phyloP scores from a whole-genome alignment of 2,113 vertebrate genomes.

The Eudorcas thomsonii region DNA sequence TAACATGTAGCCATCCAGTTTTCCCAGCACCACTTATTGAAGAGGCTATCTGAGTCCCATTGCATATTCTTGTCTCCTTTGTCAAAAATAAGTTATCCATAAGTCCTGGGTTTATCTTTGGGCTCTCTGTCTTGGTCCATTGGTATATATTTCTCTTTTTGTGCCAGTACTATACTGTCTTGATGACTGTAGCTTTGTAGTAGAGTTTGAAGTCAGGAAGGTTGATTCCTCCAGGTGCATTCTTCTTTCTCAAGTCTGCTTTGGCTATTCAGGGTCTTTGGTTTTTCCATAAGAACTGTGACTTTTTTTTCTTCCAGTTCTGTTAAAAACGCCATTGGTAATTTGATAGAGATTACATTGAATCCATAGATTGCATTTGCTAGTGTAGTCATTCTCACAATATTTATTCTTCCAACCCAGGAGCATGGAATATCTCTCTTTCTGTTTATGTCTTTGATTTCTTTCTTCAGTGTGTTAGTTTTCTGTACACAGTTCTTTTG shows the following conservation, averaged over 20 bases:
- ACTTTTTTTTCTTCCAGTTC: not conserved
- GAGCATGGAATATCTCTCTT: not conserved
- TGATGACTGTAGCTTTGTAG: not conserved
- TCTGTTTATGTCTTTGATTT: not conserved
- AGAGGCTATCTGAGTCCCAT: not conserved
- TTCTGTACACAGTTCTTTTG: not conserved
- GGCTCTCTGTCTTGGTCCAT: not conserved
- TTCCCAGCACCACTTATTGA: not conserved
- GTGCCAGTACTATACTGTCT: not conserved
- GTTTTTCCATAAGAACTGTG: not conserved
- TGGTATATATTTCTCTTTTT: not conserved
- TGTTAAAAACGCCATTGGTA: not conserved
- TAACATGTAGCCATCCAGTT: accelerated
- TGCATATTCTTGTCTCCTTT: not conserved
- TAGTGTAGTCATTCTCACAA: not conserved
- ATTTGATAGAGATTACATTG: not conserved
- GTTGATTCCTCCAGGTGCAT: not conserved
- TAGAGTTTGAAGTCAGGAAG: not conserved
- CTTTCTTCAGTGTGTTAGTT: not conserved
- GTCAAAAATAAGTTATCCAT: not conserved
- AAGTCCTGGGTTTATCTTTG: not conserved
- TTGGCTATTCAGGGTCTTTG: not conserved
- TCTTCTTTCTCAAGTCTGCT: not conserved
- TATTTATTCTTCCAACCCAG: not conserved
- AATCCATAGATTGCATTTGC: not conserved